A percentile compares a stretch with the other conserved stretches of the same genome.
Evolutionary conservation across 92 coral and sea anemone species (phyloP).

Genomic region (Epizoanthus ramosus): DNA sequence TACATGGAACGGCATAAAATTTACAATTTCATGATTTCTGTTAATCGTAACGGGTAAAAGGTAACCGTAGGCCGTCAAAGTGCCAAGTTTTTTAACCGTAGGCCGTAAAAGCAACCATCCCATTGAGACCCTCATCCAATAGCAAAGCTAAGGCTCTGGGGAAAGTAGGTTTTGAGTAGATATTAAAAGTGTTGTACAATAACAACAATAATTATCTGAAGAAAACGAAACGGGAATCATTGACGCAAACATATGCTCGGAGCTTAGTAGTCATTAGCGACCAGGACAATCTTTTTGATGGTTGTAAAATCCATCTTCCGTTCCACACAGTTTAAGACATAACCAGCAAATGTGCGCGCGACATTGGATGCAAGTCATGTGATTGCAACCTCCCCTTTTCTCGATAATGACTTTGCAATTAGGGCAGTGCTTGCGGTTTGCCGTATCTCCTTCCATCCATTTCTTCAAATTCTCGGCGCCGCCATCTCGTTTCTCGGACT

Average conservation of each 20-base stretch:
- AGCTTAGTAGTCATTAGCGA: neutral
- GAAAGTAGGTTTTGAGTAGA: no score
- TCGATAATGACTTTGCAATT: constrained; percentile 70
- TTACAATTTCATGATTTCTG: no score
- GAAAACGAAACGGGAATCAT: no score
- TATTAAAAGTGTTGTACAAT: no score
- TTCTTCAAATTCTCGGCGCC: constrained; percentile 43
- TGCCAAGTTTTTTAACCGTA: no score
- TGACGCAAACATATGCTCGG: neutral
- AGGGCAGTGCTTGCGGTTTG: constrained; percentile 77
- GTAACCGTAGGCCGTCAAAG: no score
- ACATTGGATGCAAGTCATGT: constrained; percentile 72
- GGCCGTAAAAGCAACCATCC: no score
- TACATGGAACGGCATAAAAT: no score
- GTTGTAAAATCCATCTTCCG: constrained; percentile 51
- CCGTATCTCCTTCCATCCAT: constrained; percentile 69
- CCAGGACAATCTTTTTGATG: constrained; percentile 64
- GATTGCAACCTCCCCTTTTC: constrained; percentile 79
- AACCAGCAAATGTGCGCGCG: constrained; percentile 80
- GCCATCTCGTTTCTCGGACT: constrained; percentile 62
- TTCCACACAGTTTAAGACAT: constrained; percentile 65
- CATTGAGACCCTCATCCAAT: no score
- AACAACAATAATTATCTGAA: no score
- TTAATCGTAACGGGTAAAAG: no score
- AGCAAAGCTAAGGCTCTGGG: no score